Evolutionary conservation across 2,888 invertebrate genomes (phyloP).

Genomic region (Ormyrus labotus): DNA sequence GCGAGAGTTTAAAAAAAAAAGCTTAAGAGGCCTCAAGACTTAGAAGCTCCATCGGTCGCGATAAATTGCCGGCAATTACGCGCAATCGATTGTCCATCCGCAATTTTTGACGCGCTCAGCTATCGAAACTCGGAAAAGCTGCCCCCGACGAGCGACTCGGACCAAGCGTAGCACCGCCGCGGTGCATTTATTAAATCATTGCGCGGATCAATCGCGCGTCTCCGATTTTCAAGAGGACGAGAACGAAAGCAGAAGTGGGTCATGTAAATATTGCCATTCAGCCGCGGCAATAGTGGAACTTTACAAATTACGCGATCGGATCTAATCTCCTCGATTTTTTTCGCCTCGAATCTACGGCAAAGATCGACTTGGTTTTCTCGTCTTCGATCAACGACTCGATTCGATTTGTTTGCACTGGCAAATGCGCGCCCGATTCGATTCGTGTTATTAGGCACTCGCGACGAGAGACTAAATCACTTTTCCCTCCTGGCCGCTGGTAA

Average conservation of each 20-base stretch:
- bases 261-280: conserved; percentile 33
- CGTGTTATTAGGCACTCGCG: background rate
- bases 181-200: conserved; percentile 7
- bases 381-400: background rate
- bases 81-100: conserved; percentile 1
- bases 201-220: background rate
- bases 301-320: conserved; percentile 16
- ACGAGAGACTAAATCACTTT: conserved; percentile 7
- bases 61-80: background rate
- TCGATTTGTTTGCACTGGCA: too few relatives aligned
- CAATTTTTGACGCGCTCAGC: background rate
- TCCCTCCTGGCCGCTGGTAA: background rate
- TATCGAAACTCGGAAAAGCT: background rate
- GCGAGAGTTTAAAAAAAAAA: too few relatives aligned
- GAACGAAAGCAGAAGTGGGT: conserved; percentile 6
- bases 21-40: too few relatives aligned
- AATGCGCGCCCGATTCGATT: conserved; percentile 10
- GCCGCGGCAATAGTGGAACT: conserved; percentile 29
- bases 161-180: background rate
- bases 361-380: background rate
- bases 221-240: background rate
- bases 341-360: background rate
- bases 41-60: too few relatives aligned
- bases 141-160: background rate
- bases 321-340: conserved; percentile 23